phyloP scores from a whole-genome alignment of 2,113 vertebrate species.

The Polyodon spathula region DNA sequence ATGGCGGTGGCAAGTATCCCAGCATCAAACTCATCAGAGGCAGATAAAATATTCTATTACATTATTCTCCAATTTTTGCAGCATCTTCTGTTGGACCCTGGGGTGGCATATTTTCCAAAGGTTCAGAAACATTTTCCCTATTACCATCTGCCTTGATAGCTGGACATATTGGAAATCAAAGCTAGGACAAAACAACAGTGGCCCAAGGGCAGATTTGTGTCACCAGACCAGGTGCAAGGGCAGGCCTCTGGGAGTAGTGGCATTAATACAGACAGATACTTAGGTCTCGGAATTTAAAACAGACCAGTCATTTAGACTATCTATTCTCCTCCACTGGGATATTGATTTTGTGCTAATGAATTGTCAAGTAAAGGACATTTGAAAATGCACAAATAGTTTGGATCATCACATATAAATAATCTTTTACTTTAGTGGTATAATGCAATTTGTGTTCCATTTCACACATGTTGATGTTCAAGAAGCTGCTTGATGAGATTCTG shows the following conservation, averaged over 20 bases:
- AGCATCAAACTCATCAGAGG: constrained; percentile 41
- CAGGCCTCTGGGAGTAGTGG: background rate
- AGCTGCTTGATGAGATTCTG: too few species aligned
- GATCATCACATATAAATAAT: too few species aligned
- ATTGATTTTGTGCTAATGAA: background rate
- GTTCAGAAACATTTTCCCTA: constrained; percentile 61
- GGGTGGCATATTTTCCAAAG: constrained; percentile 52
- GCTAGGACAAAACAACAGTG: constrained; percentile 53
- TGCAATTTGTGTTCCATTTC: too few species aligned
- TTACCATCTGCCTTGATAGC: constrained; percentile 72
- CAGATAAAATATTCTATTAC: constrained; percentile 71
- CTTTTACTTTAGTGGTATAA: too few species aligned
- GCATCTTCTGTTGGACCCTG: constrained; percentile 46
- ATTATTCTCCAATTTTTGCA: constrained; percentile 73
- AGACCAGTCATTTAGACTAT: background rate
- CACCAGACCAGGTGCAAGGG: constrained; percentile 16
- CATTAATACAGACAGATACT: background rate
- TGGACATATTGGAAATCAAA: constrained; percentile 73
- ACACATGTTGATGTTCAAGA: too few species aligned
- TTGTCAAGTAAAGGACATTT: background rate
- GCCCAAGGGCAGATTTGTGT: constrained; percentile 34
- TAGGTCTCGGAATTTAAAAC: background rate
- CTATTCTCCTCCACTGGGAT: background rate
- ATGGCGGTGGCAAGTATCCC: constrained; percentile 34
- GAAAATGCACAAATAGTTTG: background rate